A percentile compares a stretch with the other conserved stretches of the same genome.
These are phyloP conservation scores for Phenganax stokvisi DNA, from an alignment of 92 coral and sea anemone genomes.

Conservation along the genomic window DNA sequence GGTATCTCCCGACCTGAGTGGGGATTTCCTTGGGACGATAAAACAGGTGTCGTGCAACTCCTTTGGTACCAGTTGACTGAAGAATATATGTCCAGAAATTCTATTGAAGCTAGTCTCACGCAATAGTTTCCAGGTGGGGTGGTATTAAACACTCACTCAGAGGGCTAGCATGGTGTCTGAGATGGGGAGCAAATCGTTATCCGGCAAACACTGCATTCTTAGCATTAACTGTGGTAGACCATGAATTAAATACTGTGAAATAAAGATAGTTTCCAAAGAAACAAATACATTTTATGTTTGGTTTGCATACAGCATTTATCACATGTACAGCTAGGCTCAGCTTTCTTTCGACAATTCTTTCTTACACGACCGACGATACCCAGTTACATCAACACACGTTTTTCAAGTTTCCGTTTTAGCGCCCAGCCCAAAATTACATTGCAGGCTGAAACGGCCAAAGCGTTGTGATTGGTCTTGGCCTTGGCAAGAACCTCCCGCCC, in stretches of 20 bases:
- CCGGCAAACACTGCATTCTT: constrained; percentile 62
- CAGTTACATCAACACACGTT: not conserved
- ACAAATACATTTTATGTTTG: constrained; percentile 61
- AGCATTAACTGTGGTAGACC: constrained; percentile 55
- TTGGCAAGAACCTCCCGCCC: constrained; percentile 44
- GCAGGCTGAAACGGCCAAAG: constrained; percentile 57
- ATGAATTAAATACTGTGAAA: constrained; percentile 34
- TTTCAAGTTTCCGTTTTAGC: not conserved
- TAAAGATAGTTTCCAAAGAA: constrained; percentile 56
- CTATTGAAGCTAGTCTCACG: constrained; percentile 38
- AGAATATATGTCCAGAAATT: constrained; percentile 35
- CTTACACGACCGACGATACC: not conserved
- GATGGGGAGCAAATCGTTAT: constrained; percentile 64
- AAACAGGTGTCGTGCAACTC: constrained; percentile 55
- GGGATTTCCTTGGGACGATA: constrained; percentile 69
- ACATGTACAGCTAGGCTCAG: not conserved
- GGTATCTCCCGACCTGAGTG: constrained; percentile 31
- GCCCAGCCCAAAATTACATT: no score
- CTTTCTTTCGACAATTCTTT: not conserved
- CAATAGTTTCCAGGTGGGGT: constrained; percentile 52
- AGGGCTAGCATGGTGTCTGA: constrained; percentile 59
- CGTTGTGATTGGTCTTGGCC: constrained; percentile 53
- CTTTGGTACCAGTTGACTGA: constrained; percentile 50
- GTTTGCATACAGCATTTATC: not conserved
- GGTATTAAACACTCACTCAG: constrained; percentile 51